Base-by-base conservation (phyloP, 1,140 invertebrate genomes). In the Odontomachus brunneus region DNA sequence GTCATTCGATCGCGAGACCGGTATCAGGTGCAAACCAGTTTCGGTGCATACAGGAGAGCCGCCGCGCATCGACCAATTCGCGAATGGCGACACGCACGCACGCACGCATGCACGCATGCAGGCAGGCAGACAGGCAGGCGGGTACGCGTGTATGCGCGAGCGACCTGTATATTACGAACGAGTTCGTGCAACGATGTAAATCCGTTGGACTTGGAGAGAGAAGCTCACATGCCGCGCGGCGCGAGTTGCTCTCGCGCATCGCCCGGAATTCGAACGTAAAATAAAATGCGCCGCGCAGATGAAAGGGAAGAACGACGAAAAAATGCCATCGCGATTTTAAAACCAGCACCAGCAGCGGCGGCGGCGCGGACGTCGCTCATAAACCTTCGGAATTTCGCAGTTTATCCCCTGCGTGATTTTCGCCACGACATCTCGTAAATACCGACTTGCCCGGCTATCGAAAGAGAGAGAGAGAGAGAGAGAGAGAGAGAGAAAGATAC, bases 21-120 rank as follows among this genome's bases (percentile, higher is more conserved):
- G 93, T 93, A 93, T 94, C 93, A 93, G 92, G 93, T 94, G 93
- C 92, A 93, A 93, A 93, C 93, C 93, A 91, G 93, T 93, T 94
- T 91, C 84, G 84, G 84, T 84, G 88, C 88, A 88, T 84, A 83
- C 63, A 86, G 67, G 51, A 87, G 74, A 59, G 71, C 85, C 59
- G 9, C 53, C 69, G 81, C 69, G 67, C 67, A 87, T 84, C 84
- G 84, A 80, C 81, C 71, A 84, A 90, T 91, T 88, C 88, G 89
- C 90, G 88, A 92, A 90, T 90, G 88, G 88, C 89, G 85, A 90
- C 90, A 89, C 86, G 87, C 89, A 91, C 89, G 82, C 84, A 22
- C 38, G 38, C 38, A 44, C 55, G 26, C 38, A 44, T 49, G 26
- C 82, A 57, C 69, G 55, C 24, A 73, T 60, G 73, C 51, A 69